Evolutionary conservation across 2,888 invertebrate genomes (phyloP).

Genomic region (Scaptomyza reducta): DNA sequence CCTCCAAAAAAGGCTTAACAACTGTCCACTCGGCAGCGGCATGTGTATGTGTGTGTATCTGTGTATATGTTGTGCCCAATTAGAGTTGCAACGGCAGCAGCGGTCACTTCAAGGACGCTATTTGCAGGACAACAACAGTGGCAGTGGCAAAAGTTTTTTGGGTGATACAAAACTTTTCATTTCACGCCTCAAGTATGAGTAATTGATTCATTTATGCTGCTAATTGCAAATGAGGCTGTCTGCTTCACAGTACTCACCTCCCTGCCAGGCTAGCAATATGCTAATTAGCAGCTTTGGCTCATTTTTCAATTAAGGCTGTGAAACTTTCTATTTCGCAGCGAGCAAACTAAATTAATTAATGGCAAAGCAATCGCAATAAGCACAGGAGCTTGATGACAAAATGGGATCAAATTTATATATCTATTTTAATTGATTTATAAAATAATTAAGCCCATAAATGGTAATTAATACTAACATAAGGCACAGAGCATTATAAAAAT

Average conservation of each 20-base stretch:
- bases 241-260: neutral
- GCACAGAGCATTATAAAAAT: too few species aligned
- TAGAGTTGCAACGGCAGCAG: conserved; percentile 67
- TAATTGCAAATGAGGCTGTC: conserved; percentile 73
- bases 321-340: conserved; percentile 48
- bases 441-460: too few species aligned
- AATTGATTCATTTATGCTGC: conserved; percentile 82
- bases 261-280: conserved; percentile 48
- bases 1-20: conserved; percentile 40
- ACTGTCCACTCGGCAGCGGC: conserved; percentile 18
- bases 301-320: conserved; percentile 71
- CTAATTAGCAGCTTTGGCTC: conserved; percentile 77
- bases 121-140: conserved; percentile 21
- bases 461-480: too few species aligned
- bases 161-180: conserved; percentile 60
- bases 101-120: conserved; percentile 73
- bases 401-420: too few species aligned
- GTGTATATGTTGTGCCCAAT: conserved; percentile 58
- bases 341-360: conserved; percentile 69
- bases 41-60: conserved; percentile 44
- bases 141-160: conserved; percentile 59
- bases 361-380: conserved; percentile 50
- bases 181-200: conserved; percentile 79
- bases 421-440: too few species aligned
- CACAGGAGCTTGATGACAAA: neutral